Evolutionary conservation across 1,140 invertebrate species (phyloP), one percentile per base, ranked within the genome.

Genomic region (Kradibia gibbosae): DNA sequence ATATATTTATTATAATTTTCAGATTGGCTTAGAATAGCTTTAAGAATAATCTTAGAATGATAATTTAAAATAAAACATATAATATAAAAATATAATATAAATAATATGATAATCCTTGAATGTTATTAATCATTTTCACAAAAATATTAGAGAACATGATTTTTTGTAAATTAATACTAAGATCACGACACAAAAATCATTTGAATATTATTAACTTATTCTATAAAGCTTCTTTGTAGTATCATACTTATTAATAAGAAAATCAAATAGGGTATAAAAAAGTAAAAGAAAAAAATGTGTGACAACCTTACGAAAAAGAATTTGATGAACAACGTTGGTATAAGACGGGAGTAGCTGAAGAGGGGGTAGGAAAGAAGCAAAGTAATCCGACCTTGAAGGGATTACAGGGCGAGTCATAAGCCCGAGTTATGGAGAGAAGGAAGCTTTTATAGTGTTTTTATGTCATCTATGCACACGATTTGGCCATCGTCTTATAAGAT

Each of bases 371-470:
- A 17, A 25, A 79, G 36, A 70, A 50, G 57, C 22, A 67, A 13
- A 75, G 81, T 82, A 78, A 82, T 78, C 81, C 76, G 78, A 72
- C 53, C 81, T 82, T 67, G 57, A 36, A 75, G 76, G 82, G 73
- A 80, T 83, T 83, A 80, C 77, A 74, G 72, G 62, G 77, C 82
- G 76, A 70, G 81, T 82, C 76, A 82, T 82, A 83, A 83, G 77
- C 82, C 62, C 82, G 53, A 83, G 82, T 83, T 83, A 83, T 83
- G 82, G 42, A 81, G 76, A 79, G 71, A 84, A 84, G 78, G 79
- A 84, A 84, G 72, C 85, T 86, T 86, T 86, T 86, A 86, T 84
- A 84, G 85, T 82, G 78, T 84, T 86, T 86, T 86, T 86, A 86
- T 84, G 83, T 83, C 83, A 65, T 76, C 80, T 76, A 81, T 81